phyloP scores from a whole-genome alignment of 2,888 invertebrate genomes.

The Hydroisotoma schaefferi region DNA sequence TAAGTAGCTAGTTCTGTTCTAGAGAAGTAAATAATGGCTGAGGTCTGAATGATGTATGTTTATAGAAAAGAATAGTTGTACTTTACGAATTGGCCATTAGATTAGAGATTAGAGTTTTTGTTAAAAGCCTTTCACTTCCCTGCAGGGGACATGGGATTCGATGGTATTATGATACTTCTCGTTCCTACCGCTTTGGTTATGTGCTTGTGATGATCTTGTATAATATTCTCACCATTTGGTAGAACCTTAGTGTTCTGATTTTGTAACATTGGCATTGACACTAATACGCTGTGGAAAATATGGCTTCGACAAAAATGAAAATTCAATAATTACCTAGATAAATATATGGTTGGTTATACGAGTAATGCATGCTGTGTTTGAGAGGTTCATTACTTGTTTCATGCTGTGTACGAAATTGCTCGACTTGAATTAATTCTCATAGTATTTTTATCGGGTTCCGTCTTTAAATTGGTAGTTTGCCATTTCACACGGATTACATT shows the following conservation, averaged over 20 bases:
- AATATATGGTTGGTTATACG: background rate
- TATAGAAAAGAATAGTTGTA: background rate
- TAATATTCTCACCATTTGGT: slow-evolving; percentile 13
- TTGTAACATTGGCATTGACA: slow-evolving; percentile 47
- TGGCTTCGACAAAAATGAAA: slow-evolving; percentile 12
- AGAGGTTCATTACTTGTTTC: background rate
- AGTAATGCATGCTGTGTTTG: background rate
- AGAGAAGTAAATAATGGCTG: background rate
- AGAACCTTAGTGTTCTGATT: slow-evolving; percentile 30
- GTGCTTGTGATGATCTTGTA: slow-evolving; percentile 3
- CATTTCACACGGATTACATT: too few species aligned
- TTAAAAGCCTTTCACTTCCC: slow-evolving; percentile 29
- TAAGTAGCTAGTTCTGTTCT: too few species aligned
- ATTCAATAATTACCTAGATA: slow-evolving; percentile 6
- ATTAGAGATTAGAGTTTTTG: background rate
- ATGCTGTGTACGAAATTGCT: background rate
- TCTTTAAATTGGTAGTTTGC: too few species aligned
- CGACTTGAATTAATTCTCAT: slow-evolving; percentile 4
- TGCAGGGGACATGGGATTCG: slow-evolving; percentile 15
- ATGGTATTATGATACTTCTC: background rate
- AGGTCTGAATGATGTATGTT: slow-evolving; percentile 3
- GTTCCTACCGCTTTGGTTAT: too few species aligned
- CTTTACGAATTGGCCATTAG: background rate
- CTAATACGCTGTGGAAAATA: slow-evolving; percentile 26
- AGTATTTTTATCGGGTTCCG: background rate